These are phyloP conservation scores for Bostrychus sinensis DNA, from an alignment of 2,113 vertebrate genomes.

Conservation along the genomic window DNA sequence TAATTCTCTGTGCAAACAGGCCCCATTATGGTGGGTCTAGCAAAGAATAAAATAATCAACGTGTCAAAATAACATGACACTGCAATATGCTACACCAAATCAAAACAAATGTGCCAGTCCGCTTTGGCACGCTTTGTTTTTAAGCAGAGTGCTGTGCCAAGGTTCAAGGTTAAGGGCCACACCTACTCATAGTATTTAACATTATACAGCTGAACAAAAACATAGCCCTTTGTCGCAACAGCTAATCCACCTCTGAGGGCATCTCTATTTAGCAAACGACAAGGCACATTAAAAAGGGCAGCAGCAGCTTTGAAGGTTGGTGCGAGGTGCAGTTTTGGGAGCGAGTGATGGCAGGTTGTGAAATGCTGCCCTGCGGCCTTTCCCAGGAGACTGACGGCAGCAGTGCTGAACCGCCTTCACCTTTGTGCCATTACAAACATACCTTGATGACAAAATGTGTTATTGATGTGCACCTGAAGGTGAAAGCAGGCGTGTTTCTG, in stretches of 20 bases:
- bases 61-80: conserved; percentile 10
- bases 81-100: neutral
- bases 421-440: conserved; percentile 69
- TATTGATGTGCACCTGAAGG: conserved; percentile 76
- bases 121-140: conserved; percentile 18
- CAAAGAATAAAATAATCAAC: conserved; percentile 19
- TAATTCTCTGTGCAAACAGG: conserved; percentile 67
- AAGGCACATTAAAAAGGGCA: conserved; percentile 33
- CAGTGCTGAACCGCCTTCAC: conserved; percentile 59
- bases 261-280: conserved; percentile 34
- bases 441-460: conserved; percentile 70
- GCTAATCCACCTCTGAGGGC: conserved; percentile 13
- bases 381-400: conserved; percentile 53
- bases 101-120: conserved; percentile 24
- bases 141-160: conserved; percentile 20
- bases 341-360: conserved; percentile 69
- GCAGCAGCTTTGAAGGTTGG: conserved; percentile 45
- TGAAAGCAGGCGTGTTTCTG: conserved; percentile 58
- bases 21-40: conserved; percentile 33
- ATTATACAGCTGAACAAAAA: conserved; percentile 4
- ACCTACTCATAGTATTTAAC: conserved; percentile 27
- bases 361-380: conserved; percentile 63
- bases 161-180: conserved; percentile 47
- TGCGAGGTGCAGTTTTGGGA: conserved; percentile 53
- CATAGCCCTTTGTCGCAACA: neutral